Evolutionary conservation across 2,797 vertebrate genomes (phyloP).

Genomic region (Mormyrops attenuatus): DNA sequence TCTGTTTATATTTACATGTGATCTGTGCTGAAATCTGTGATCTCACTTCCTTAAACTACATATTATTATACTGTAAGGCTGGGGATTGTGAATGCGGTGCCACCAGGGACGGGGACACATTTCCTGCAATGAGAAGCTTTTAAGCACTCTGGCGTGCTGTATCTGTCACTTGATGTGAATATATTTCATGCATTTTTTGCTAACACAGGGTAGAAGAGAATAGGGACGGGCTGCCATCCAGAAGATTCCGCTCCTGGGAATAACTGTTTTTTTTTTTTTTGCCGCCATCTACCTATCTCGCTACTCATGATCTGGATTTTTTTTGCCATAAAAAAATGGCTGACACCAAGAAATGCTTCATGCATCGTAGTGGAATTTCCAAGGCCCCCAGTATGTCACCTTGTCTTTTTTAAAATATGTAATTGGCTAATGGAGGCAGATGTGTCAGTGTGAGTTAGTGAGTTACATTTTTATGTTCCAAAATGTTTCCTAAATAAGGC

Average conservation of each 20-base stretch:
- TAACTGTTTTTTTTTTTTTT: not conserved
- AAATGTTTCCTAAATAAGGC: not conserved
- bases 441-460: not conserved
- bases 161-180: conserved; percentile 1
- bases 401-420: not conserved
- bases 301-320: not conserved
- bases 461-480: not conserved
- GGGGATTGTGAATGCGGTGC: conserved; percentile 15
- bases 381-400: not conserved
- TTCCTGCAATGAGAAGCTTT: conserved; percentile 15
- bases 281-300: not conserved
- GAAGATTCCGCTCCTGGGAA: not conserved
- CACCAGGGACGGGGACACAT: conserved; percentile 8
- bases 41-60: conserved; percentile 21
- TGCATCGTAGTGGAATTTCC: conserved; percentile 1
- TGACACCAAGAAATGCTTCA: conserved; percentile 12
- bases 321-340: not conserved
- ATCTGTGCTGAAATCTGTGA: conserved; percentile 14
- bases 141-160: conserved; percentile 18
- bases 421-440: conserved; percentile 12
- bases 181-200: conserved; percentile 24
- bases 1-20: not conserved
- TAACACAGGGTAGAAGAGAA: conserved; percentile 8
- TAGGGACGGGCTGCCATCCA: not conserved
- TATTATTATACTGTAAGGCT: conserved; percentile 21